A percentile compares a stretch with the other conserved stretches of the same genome.
Evolutionary conservation across 2,797 vertebrate genomes (phyloP).

Genomic region (Microctenopoma lineatum): DNA sequence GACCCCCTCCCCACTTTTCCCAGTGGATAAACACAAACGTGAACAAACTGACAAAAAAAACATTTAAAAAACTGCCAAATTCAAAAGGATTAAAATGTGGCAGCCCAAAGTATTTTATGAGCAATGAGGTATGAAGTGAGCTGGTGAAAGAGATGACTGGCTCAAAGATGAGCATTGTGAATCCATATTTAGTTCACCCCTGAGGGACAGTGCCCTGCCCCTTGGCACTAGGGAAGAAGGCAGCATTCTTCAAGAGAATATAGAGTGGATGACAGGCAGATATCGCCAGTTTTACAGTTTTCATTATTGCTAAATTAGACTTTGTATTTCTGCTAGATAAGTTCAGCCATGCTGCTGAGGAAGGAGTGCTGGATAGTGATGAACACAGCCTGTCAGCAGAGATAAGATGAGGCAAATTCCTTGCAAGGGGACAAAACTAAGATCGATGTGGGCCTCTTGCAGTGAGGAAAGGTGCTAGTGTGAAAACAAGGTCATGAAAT

Average conservation of each 20-base stretch:
- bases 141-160: slow-evolving; percentile 37
- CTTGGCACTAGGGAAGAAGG: slow-evolving; percentile 16
- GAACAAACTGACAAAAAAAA: slow-evolving; percentile 25
- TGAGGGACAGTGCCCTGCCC: slow-evolving; percentile 44
- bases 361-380: slow-evolving; percentile 51
- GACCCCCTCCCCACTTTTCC: not conserved
- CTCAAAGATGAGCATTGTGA: slow-evolving; percentile 45
- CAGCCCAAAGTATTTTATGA: slow-evolving; percentile 4
- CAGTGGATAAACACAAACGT: slow-evolving; percentile 20
- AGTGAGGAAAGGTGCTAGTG: slow-evolving; percentile 48
- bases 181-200: slow-evolving; percentile 42
- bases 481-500: slow-evolving; percentile 63
- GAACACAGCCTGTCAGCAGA: slow-evolving; percentile 63
- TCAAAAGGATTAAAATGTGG: slow-evolving; percentile 16
- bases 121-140: slow-evolving; percentile 29
- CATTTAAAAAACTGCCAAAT: not conserved
- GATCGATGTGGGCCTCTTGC: slow-evolving; percentile 61
- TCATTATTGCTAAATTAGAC: slow-evolving; percentile 22
- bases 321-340: slow-evolving; percentile 29
- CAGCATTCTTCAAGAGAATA: slow-evolving; percentile 29
- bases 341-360: slow-evolving; percentile 19
- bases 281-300: slow-evolving; percentile 17
- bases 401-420: slow-evolving; percentile 73
- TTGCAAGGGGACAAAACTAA: slow-evolving; percentile 57
- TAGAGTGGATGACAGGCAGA: not conserved